These are phyloP conservation scores for Thermophis baileyi DNA, from an alignment of 2,113 vertebrate genomes.

Conservation along the genomic window DNA sequence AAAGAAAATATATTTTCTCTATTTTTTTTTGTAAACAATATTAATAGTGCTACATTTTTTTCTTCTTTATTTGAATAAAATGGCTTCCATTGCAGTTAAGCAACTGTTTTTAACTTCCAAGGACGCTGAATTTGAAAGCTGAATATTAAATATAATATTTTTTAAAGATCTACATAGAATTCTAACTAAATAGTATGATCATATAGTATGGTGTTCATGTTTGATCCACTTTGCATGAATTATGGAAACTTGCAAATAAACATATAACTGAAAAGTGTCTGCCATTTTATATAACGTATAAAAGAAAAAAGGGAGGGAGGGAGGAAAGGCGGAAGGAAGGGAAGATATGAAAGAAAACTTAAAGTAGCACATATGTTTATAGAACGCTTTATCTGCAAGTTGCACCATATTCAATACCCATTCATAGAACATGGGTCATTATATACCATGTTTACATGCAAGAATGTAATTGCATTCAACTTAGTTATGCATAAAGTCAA, in stretches of 20 bases:
- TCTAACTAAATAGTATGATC: conserved; percentile 22
- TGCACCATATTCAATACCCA: background rate
- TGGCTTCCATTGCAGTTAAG: conserved; percentile 4
- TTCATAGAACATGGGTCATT: background rate
- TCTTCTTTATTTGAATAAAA: conserved; percentile 24
- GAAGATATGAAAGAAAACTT: background rate
- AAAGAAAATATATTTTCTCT: background rate
- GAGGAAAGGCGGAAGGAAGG: background rate
- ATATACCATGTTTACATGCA: background rate
- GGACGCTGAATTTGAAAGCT: conserved; percentile 20
- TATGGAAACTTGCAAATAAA: conserved; percentile 32
- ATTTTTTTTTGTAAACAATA: background rate
- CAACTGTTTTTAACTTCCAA: conserved; percentile 18
- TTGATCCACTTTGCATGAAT: conserved; percentile 48
- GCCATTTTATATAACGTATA: background rate
- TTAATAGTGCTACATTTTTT: conserved; percentile 15
- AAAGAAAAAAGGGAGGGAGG: background rate
- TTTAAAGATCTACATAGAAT: background rate
- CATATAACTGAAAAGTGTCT: conserved; percentile 18
- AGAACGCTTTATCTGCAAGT: background rate
- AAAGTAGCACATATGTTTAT: background rate
- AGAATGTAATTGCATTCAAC: background rate
- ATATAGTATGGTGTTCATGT: conserved; percentile 25
- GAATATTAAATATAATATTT: conserved; percentile 22
- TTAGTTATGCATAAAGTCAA: background rate